Evolutionary conservation across 2,888 invertebrate species (phyloP), one percentile per base, ranked within the genome.

Genomic region (Orthosia gracilis): DNA sequence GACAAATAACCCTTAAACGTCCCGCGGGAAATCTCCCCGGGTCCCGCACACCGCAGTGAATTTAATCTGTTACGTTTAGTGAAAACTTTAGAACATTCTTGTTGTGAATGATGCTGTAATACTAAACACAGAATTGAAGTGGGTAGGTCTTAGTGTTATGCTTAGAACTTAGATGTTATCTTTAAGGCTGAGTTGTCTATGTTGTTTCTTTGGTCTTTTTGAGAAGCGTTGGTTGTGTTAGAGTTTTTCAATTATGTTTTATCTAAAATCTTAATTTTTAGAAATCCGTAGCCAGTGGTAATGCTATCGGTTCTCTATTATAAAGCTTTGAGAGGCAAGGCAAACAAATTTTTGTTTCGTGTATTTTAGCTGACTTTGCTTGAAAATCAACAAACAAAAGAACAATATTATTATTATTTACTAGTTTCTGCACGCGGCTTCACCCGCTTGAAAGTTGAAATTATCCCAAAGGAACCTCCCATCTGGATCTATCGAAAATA

Each of bases 11-110:
- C 71, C 52, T 67, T 74, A 82, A 82, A 66, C 78, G 21, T 72
- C 77, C 62, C 82, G 40, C 47, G 86, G 86, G 86, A 86, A 86
- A 86, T 86, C 74, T 77, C 73, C 2, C 59, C 59, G 61, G 69
- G 72, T 84, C 59, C 66, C 70, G 62, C 17, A 75, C 70, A 76
- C 86, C 85, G 73, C 84, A 86, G 67, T 66, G 69, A 83, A 83
- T 86, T 85, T 85, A 86, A 86, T 86, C 74, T 82, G 82, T 83
- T 76, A 70, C 82, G 74, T 82, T 86, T 85, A 82, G 80, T 68
- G 67, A 50, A 76, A 85, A 82, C 66, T 84, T 82, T 72, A 50
- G 57, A 78, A 78, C 71, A 66, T 76, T 73, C 72, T 71, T 71
- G 55, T 26, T 68, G 26, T 50, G 50, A 71, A 63, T 54, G 54